Evolutionary conservation across 2,888 invertebrate genomes (phyloP).

Genomic region (Sarcophaga rosellei): DNA sequence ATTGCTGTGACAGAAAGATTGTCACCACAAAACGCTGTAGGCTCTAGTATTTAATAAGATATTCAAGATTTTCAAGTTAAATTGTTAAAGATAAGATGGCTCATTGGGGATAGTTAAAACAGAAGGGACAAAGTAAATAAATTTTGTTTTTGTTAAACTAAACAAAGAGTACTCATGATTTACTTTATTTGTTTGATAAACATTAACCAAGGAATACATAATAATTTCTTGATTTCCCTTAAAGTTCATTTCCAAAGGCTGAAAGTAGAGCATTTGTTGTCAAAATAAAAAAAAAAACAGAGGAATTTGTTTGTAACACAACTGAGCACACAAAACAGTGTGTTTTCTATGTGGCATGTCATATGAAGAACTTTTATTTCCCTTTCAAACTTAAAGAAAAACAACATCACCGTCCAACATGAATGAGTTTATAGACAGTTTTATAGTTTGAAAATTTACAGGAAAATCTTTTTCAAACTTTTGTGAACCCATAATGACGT

Average conservation of each 20-base stretch:
- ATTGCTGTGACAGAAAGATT: neutral
- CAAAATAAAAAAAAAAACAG: neutral
- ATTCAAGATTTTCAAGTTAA: neutral
- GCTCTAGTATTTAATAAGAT: neutral
- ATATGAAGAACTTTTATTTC: neutral
- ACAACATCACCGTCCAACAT: neutral
- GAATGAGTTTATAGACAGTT: neutral
- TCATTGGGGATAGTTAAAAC: neutral
- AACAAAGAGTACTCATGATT: neutral
- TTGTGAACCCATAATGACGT: neutral
- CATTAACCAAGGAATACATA: no score
- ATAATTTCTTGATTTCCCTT: no score
- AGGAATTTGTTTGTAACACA: neutral
- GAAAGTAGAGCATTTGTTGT: neutral
- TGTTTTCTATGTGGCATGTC: slow-evolving; percentile 6
- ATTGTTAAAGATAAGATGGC: neutral
- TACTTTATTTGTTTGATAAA: no score
- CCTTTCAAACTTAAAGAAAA: neutral
- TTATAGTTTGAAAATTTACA: slow-evolving; percentile 5
- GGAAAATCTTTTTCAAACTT: slow-evolving; percentile 10
- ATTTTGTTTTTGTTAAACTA: neutral
- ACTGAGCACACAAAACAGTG: neutral
- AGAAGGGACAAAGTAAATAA: no score
- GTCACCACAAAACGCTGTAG: neutral
- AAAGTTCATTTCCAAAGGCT: no score